A percentile compares a stretch with the other conserved stretches of the same genome.
Evolutionary conservation across 2,888 invertebrate genomes (phyloP).

Genomic region (Ophioninae sp.): DNA sequence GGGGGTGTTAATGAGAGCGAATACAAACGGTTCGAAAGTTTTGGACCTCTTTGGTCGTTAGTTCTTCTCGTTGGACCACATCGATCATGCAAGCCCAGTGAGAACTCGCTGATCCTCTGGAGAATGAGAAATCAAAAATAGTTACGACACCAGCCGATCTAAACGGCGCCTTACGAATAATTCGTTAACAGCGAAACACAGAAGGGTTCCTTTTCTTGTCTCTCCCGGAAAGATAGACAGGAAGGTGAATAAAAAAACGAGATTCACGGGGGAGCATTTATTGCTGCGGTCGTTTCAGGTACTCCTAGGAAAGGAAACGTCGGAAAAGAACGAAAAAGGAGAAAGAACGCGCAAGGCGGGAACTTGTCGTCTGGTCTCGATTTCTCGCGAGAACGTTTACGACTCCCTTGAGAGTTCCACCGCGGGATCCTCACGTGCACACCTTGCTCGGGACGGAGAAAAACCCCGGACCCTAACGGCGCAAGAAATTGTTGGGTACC

Average conservation of each 20-base stretch:
- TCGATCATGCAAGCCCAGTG: neutral
- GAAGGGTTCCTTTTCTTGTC: neutral
- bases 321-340: constrained; percentile 15
- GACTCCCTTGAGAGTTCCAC: constrained; percentile 54
- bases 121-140: constrained; percentile 5
- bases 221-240: neutral
- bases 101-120: neutral
- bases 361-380: constrained; percentile 46
- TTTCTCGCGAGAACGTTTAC: constrained; percentile 51
- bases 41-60: constrained; percentile 47
- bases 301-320: constrained; percentile 48
- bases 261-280: neutral
- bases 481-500: constrained; percentile 59
- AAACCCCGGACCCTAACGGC: constrained; percentile 37
- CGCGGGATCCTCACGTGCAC: constrained; percentile 30
- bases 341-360: neutral
- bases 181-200: constrained; percentile 39
- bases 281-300: constrained; percentile 10
- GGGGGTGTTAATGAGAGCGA: constrained; percentile 77
- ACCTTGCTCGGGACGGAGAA: constrained; percentile 58
- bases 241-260: neutral
- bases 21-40: constrained; percentile 73
- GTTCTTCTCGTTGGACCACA: constrained; percentile 27
- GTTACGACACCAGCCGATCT: neutral
- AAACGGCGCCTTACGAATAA: constrained; percentile 27